These are phyloP conservation scores for Luffia ferchaultella DNA, from an alignment of 2,888 invertebrate species.

Conservation along the genomic window DNA sequence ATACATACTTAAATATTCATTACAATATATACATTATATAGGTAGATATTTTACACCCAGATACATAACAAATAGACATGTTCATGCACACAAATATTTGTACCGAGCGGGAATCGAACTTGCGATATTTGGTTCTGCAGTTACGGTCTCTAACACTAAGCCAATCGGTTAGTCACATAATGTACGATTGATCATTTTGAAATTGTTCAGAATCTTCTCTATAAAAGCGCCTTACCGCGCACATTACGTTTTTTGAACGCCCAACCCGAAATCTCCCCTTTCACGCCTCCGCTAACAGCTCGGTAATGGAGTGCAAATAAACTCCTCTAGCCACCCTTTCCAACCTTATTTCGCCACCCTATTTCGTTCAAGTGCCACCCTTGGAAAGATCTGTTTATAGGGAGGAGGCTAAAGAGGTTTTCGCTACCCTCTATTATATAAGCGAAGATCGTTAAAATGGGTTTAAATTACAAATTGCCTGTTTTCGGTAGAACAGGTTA, in stretches of 20 bases:
- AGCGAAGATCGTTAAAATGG: neutral
- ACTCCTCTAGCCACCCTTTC: neutral
- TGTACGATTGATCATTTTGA: too few relatives aligned
- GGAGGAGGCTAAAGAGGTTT: neutral
- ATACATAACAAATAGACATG: too few relatives aligned
- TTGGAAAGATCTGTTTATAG: neutral
- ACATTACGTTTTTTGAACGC: neutral
- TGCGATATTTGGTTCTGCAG: too few relatives aligned
- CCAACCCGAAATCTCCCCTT: neutral
- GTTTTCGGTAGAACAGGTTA: too few relatives aligned
- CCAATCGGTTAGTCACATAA: too few relatives aligned
- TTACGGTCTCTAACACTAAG: too few relatives aligned
- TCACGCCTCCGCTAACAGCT: neutral
- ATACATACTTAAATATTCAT: too few relatives aligned
- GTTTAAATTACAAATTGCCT: neutral
- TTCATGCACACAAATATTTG: too few relatives aligned
- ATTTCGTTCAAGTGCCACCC: neutral
- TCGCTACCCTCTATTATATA: neutral
- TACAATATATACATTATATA: too few relatives aligned
- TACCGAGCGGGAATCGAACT: too few relatives aligned
- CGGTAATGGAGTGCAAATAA: conserved; percentile 3
- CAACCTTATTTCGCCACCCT: neutral
- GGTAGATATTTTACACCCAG: too few relatives aligned
- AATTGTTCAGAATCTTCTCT: too few relatives aligned
- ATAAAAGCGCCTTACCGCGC: neutral